Evolutionary conservation across 2,797 vertebrate genomes (phyloP).

Genomic region (Sphaeramia orbicularis): DNA sequence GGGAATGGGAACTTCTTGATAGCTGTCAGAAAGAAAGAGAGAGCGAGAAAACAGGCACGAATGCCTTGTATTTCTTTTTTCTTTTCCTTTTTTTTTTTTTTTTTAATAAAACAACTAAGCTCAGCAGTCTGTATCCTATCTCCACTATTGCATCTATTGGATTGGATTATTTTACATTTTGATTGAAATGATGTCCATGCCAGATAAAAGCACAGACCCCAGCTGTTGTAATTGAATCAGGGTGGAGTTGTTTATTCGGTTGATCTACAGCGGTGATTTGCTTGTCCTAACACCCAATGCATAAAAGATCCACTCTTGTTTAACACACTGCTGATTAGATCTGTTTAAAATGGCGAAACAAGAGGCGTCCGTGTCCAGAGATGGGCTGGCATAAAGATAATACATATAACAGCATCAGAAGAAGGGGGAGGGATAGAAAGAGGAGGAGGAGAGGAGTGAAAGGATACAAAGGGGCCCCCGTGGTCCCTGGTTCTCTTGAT

Average conservation of each 20-base stretch:
- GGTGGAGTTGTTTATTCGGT: slow-evolving; percentile 94
- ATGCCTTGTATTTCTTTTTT: slow-evolving; percentile 86
- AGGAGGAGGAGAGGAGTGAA: slow-evolving; percentile 49
- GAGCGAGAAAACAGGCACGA: slow-evolving; percentile 58
- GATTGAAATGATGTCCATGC: slow-evolving; percentile 99
- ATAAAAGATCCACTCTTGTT: slow-evolving; percentile 97
- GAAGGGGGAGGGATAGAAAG: slow-evolving; percentile 54
- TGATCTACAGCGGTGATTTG: slow-evolving; percentile 92
- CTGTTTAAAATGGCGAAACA: slow-evolving; percentile 89
- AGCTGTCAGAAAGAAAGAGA: slow-evolving; percentile 87
- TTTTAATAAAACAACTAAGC: slow-evolving; percentile 93
- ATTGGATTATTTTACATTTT: slow-evolving; percentile 99
- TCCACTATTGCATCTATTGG: slow-evolving; percentile 92
- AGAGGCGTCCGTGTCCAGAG: slow-evolving; percentile 85
- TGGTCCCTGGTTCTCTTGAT: slow-evolving; percentile 41
- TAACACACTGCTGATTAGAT: slow-evolving; percentile 96
- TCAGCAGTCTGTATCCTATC: slow-evolving; percentile 98
- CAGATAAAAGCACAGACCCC: slow-evolving; percentile 94
- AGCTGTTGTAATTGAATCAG: slow-evolving; percentile 97
- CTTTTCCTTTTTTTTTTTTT: slow-evolving; percentile 73
- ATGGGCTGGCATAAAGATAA: slow-evolving; percentile 87
- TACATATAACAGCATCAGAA: slow-evolving; percentile 77
- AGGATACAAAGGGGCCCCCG: slow-evolving; percentile 61
- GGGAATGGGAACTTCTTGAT: slow-evolving; percentile 90
- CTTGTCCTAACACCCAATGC: slow-evolving; percentile 94